A percentile compares a stretch with the other conserved stretches of the same genome.
Evolutionary conservation across 2,113 vertebrate species (phyloP).

Genomic region (Eretmochelys imbricata): DNA sequence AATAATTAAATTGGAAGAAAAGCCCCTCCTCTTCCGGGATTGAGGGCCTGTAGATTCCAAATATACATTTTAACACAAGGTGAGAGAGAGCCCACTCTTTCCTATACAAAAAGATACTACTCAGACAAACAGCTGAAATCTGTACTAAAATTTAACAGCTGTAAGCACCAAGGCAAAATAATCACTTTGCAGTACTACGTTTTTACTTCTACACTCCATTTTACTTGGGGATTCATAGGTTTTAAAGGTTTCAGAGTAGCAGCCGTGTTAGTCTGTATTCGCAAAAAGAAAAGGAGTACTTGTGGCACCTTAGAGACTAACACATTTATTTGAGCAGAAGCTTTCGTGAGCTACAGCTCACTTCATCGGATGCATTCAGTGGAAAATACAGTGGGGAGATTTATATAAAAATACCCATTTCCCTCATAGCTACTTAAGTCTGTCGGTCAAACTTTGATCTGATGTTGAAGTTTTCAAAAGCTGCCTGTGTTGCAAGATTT

Average conservation of each 20-base stretch:
- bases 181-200: not conserved
- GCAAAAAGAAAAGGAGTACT: not conserved
- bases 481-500: conserved; percentile 69
- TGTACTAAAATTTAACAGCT: not conserved
- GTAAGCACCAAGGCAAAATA: not conserved
- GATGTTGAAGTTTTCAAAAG: conserved; percentile 74
- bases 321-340: not conserved
- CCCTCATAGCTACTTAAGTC: conserved; percentile 31
- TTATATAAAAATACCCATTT: not conserved
- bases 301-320: not conserved
- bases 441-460: conserved; percentile 62
- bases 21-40: not conserved
- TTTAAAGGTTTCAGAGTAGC: not conserved
- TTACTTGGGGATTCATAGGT: conserved; percentile 19
- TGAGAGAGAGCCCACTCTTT: not conserved
- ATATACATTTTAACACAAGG: not conserved
- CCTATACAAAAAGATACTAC: not conserved
- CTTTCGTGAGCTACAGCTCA: no score
- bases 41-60: not conserved
- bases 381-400: no score
- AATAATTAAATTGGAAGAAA: not conserved
- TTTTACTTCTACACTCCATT: not conserved
- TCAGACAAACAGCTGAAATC: not conserved
- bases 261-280: not conserved
- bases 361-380: no score